phyloP scores from a whole-genome alignment of 1,140 invertebrate species.

The Cotesia typhae region DNA sequence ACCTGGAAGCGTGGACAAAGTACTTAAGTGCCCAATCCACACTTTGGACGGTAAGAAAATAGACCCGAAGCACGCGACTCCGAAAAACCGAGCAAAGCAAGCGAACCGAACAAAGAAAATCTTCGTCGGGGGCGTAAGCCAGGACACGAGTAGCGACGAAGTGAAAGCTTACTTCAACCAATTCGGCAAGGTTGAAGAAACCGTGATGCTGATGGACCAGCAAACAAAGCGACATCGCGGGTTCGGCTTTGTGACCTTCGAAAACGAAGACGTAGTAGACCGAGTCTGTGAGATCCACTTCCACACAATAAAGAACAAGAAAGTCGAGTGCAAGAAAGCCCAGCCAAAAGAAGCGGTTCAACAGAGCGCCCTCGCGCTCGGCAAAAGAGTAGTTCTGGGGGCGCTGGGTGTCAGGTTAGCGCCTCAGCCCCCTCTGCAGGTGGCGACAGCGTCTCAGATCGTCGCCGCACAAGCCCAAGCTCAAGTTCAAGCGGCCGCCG shows the following conservation, averaged over 20 bases:
- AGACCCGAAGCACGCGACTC: constrained; percentile 91
- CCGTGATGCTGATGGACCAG: constrained; percentile 94
- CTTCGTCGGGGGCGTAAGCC: constrained; percentile 90
- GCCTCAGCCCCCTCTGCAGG: constrained; percentile 67
- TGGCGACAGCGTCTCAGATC: constrained; percentile 65
- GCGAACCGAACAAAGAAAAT: constrained; percentile 91
- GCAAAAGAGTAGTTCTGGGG: constrained; percentile 77
- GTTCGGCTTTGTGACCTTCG: constrained; percentile 92
- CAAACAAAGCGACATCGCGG: constrained; percentile 90
- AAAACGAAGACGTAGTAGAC: constrained; percentile 90
- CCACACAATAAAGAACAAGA: constrained; percentile 93
- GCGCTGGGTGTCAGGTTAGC: constrained; percentile 73
- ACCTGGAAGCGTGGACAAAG: constrained; percentile 87
- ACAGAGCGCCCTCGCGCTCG: constrained; percentile 74
- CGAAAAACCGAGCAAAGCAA: constrained; percentile 86
- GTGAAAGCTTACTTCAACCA: constrained; percentile 91
- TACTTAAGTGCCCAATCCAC: constrained; percentile 88
- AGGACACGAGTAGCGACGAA: constrained; percentile 90
- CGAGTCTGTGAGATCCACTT: constrained; percentile 92
- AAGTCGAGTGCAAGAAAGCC: constrained; percentile 92
- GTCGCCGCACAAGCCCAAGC: constrained; percentile 68
- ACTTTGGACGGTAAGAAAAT: constrained; percentile 94
- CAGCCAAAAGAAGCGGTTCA: constrained; percentile 91
- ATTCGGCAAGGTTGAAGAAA: constrained; percentile 91
- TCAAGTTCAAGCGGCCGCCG: constrained; percentile 69